Evolutionary conservation across 2,113 vertebrate genomes (phyloP), one percentile per base, ranked within the genome.

Genomic region (Thamnophis sirtalis): DNA sequence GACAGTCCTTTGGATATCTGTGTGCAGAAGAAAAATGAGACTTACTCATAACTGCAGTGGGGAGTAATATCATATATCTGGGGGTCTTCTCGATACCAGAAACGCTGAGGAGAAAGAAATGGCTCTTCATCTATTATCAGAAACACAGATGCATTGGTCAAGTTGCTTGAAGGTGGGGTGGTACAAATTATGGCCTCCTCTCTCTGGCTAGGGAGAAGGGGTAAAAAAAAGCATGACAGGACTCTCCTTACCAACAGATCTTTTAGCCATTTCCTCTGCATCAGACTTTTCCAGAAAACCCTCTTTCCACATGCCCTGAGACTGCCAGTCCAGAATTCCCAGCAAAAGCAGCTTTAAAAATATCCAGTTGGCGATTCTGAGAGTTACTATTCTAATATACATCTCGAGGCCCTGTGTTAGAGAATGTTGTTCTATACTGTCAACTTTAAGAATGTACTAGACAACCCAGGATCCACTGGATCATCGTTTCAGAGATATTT

Each of bases 1-100:
- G 26, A 22, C 4, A 33, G 17, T 56, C 24, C 9, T 11, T 60
- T 73, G 84, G 54, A 56, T 85, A 86, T 56, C 10, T 51, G 22
- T 22, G 3, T 60, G 33, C 13, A 21, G 33, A 48, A 48, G n/a
- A 3, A 8, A 90, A 84, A 9, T 89, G 56, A 84, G 15, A 96
- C 96, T 97, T 91, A 97, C 98, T 38, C 96, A 93, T 97, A 99
- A 96, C 98, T 98, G 95, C 99, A 99, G 93, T 95, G 97, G 0
- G 99, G 99, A 22, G 92, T 84, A 6, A 99, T 95, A 0, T 95
- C 88, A 0, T 96, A 95, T 54, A 99, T 96, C 1, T 96, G 26
- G 0, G 99, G 99, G 33, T 98, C 96, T 22, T 98, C 97, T 93
- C 96, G 98, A 96, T 99, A 99, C 87, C 97, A 95, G 95, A 99